Evolutionary conservation across 2,113 vertebrate genomes (phyloP).

Genomic region (Conger conger): DNA sequence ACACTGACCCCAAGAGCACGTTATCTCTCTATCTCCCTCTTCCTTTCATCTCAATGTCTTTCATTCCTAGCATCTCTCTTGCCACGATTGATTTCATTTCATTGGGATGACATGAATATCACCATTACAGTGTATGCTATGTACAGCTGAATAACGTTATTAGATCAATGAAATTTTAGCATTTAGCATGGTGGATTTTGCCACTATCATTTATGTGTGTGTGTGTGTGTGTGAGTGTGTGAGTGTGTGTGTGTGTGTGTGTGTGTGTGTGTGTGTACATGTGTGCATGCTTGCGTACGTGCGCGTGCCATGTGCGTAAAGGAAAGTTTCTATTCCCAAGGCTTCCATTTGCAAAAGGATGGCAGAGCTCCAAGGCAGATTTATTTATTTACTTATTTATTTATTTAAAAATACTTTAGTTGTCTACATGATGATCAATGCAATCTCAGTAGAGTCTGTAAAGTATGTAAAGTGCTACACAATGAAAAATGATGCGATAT

Average conservation of each 20-base stretch:
- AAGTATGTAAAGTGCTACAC: too few relatives aligned
- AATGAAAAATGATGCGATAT: too few relatives aligned
- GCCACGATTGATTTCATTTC: constrained; percentile 21
- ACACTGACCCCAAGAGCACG: constrained; percentile 34
- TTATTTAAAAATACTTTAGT: too few relatives aligned
- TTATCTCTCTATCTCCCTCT: constrained; percentile 32
- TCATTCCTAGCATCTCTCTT: constrained; percentile 39
- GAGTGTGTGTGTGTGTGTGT: background rate
- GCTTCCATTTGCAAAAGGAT: constrained; percentile 66
- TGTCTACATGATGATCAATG: too few relatives aligned
- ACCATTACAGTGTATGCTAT: background rate
- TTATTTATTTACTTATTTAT: too few relatives aligned
- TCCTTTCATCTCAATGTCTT: constrained; percentile 20
- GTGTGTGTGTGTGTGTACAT: constrained; percentile 36
- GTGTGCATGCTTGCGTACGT: constrained; percentile 29
- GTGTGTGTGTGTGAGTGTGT: constrained; percentile 19
- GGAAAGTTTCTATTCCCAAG: constrained; percentile 71
- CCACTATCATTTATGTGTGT: background rate
- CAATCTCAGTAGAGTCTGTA: too few relatives aligned
- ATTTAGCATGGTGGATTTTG: background rate
- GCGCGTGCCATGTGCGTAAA: constrained; percentile 59
- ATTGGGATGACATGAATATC: background rate
- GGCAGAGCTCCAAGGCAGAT: constrained; percentile 57
- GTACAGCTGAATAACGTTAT: background rate
- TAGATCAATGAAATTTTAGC: background rate